Base-by-base conservation (phyloP, 2,888 invertebrate species). In the Cyaniris semiargus region DNA sequence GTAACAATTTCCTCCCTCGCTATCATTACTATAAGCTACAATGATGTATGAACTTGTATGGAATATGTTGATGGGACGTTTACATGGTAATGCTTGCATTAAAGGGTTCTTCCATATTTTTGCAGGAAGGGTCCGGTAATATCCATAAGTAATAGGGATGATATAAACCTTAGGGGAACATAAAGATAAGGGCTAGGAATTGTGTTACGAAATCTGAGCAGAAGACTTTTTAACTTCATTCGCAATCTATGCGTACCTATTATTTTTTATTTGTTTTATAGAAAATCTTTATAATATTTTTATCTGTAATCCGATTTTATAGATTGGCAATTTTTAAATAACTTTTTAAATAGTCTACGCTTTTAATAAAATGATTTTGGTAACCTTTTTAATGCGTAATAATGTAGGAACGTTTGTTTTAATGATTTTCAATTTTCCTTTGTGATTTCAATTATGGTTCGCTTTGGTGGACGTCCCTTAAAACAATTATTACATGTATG, bases 41-140 rank as follows among this genome's bases (percentile, higher is more conserved):
- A 72, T 44, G 74, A 74, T 74, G 48, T 74, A 74, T 53, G 74
- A 48, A 74, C 48, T 74, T 74, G 74, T 53, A 74, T 23, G 74
- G 18, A 53, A 48, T 74, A 74, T 74, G 74, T 74, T 74, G 53
- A 53, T 53, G 74, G 23, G 53, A 53, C 74, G 15, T 74, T 74
- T 74, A 74, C 74, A 74, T 74, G 53, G 74, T 53, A 74, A 74
- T 53, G 44, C 48, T 27, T 74, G 23, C 23, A 74, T 74, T 74
- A 48, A 74, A 53, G 74, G 71, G 72, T 48, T 74, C 74, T 74
- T 53, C 48, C 18, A 48, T 53, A 74, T 74, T 74, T 53, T 74
- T 53, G 72, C 44, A 72, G 23, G 21, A 38, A 72, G 44, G 72
- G 72, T 72, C 72, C 44, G 21, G 72, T 72, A 72, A 72, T 72